Base-by-base conservation (phyloP, 2,888 invertebrate genomes). In the Apocheima hispidaria region DNA sequence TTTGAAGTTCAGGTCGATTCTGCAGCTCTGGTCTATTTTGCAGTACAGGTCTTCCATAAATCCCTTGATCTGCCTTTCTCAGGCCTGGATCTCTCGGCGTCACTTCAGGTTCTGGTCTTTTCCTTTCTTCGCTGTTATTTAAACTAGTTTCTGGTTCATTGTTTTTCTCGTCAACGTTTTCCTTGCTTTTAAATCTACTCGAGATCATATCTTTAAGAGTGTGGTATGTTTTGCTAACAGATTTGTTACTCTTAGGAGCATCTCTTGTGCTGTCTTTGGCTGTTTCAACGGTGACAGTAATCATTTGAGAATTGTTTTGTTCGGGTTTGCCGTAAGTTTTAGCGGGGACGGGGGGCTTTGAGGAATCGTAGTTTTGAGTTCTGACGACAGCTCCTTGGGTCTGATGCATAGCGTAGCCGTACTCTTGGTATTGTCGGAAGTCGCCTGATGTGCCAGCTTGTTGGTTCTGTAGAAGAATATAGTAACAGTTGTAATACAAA, bases 171-270 rank as follows among this genome's bases (percentile, higher is more conserved):
- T 94, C 94, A 75, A 86, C 92, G 43, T 86, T 94, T 23, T 93
- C 93, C 79, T 94, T 94, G 72, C 93, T 95, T 74, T 96, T 96
- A 82, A 97, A 96, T 75, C 95, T 94, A 82, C 95, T 96, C 20
- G 96, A 96, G 78, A 97, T 96, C 93, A 97, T 96, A 76, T 96
- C 96, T 91, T 96, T 96, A 65, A 97, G 94, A 4, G 96, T 96
- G 81, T 97, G 96, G 78, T 96, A 96, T 0, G 96, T 96, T 86
- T 96, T 96, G 44, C 95, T 95, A 60, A 96, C 94, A n/a, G 96
- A 94, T 81, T 96, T 95, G 46, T 93, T 88, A 56, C 90, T 93
- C 81, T 94, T 94, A 0, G 90, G 93, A 0, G 93, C 90, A 71
- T 94, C 94, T 76, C 92, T 91, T 14, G 92, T 93, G 36, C 84